phyloP scores from a whole-genome alignment of 2,888 invertebrate species.

The Oxyscelio sp. region DNA sequence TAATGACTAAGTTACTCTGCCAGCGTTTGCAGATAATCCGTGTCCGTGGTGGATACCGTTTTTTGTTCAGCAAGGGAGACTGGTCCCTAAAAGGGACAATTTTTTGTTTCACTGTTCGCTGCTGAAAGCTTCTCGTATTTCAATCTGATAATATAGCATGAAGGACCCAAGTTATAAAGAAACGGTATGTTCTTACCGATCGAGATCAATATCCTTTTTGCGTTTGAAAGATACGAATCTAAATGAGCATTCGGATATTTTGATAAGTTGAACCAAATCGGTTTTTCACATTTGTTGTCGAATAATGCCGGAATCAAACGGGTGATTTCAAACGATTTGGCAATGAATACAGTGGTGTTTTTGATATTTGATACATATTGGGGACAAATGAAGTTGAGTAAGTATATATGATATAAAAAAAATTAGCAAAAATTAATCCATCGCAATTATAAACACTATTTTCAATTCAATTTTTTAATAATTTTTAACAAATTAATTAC shows the following conservation, averaged over 20 bases:
- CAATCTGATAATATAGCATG: slow-evolving; percentile 60
- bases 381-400: too few species aligned
- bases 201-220: slow-evolving; percentile 51
- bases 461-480: too few species aligned
- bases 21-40: slow-evolving; percentile 76
- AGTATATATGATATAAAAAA: too few species aligned
- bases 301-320: slow-evolving; percentile 31
- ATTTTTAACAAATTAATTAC: too few species aligned
- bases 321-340: slow-evolving; percentile 9
- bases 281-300: slow-evolving; percentile 24
- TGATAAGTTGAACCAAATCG: slow-evolving; percentile 39
- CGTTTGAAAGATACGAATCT: slow-evolving; percentile 54
- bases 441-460: too few species aligned
- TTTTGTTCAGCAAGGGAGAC: slow-evolving; percentile 30
- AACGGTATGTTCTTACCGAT: slow-evolving; percentile 41
- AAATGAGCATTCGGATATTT: slow-evolving; percentile 54
- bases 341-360: not conserved
- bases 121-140: slow-evolving; percentile 69
- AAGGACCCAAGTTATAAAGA: slow-evolving; percentile 56
- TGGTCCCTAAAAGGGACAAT: slow-evolving; percentile 46
- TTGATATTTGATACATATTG: too few species aligned
- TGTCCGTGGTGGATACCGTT: slow-evolving; percentile 71
- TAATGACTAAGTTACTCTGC: slow-evolving; percentile 27
- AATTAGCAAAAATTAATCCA: too few species aligned
- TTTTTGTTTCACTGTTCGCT: slow-evolving; percentile 72